Percentiles rank a stretch among this genome's conserved stretches.
Conservation (phyloP, 2,888 invertebrate species). For the Cephus runcator region DNA sequence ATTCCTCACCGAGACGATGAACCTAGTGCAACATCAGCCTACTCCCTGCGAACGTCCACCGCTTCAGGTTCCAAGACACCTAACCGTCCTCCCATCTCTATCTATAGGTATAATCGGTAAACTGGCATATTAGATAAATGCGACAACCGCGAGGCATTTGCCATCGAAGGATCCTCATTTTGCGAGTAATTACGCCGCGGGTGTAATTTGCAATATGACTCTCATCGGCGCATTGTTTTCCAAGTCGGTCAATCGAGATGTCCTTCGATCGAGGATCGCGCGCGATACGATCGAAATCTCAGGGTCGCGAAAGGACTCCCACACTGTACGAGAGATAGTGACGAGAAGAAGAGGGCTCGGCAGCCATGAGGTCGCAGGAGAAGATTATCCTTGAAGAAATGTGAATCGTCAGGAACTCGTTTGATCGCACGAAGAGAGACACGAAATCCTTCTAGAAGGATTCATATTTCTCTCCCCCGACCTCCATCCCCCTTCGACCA, state of each 20-base stretch:
- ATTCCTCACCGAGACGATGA: background rate
- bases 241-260: conserved; percentile 60
- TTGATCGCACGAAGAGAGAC: background rate
- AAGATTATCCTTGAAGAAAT: conserved; percentile 6
- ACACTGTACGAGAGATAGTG: conserved; percentile 31
- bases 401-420: background rate
- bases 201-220: conserved; percentile 42
- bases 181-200: conserved; percentile 44
- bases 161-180: conserved; percentile 43
- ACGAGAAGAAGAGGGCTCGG: background rate
- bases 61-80: background rate
- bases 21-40: background rate
- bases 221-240: conserved; percentile 45
- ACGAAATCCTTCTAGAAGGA: background rate
- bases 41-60: background rate
- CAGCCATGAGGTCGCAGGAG: background rate
- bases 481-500: background rate
- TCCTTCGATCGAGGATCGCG: conserved; percentile 59
- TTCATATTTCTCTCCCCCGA: background rate
- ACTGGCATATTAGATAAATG: background rate
- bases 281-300: conserved; percentile 57
- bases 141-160: conserved; percentile 9
- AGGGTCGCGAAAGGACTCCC: conserved; percentile 46
- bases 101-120: background rate
- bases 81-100: background rate